Evolutionary conservation across 2,797 vertebrate species (phyloP).

Genomic region (Pangasius larnaudii): DNA sequence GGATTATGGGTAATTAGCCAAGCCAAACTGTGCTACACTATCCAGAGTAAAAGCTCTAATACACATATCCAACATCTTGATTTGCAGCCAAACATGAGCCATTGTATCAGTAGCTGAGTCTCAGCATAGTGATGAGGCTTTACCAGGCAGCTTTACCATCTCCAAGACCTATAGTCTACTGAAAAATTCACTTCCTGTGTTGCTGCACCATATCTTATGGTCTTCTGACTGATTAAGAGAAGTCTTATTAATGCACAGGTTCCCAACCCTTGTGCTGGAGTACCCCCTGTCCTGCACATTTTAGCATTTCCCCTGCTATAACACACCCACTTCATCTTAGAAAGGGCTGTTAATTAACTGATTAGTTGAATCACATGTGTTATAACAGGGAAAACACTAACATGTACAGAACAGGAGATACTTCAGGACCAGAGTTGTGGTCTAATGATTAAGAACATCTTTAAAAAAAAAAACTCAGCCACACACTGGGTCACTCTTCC

Average conservation of each 20-base stretch:
- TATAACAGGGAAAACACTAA: not conserved
- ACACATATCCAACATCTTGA: not conserved
- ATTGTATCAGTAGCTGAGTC: not conserved
- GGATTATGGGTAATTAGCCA: not conserved
- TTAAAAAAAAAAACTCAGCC: not conserved
- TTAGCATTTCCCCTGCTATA: not conserved
- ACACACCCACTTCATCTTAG: not conserved
- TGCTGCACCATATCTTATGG: not conserved
- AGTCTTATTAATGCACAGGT: not conserved
- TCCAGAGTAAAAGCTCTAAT: not conserved
- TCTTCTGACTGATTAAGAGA: not conserved
- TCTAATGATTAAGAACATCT: not conserved
- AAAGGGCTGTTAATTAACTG: not conserved
- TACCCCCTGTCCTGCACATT: not conserved
- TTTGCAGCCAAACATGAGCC: not conserved
- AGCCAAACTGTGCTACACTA: not conserved
- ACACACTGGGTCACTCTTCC: not conserved
- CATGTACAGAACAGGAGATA: not conserved
- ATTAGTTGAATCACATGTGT: not conserved
- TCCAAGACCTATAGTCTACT: not conserved
- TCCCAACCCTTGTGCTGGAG: not conserved
- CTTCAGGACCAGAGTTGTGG: not conserved
- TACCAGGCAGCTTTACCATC: not conserved
- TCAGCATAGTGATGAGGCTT: not conserved
- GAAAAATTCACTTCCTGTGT: not conserved